These are phyloP conservation scores for Hyla sarda DNA, from an alignment of 2,113 vertebrate genomes.

Conservation along the genomic window DNA sequence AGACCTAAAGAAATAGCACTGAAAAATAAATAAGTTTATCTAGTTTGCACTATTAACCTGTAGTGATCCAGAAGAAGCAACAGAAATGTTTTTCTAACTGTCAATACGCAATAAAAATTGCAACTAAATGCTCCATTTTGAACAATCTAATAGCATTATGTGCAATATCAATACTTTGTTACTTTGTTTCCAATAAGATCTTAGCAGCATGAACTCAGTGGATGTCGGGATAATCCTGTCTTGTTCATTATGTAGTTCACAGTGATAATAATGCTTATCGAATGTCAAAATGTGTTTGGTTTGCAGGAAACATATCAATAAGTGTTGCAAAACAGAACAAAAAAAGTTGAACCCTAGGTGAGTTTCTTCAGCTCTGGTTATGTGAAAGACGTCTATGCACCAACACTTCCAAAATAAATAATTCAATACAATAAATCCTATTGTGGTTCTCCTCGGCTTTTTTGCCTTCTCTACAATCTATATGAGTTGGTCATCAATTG, in stretches of 20 bases:
- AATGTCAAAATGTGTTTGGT: not conserved
- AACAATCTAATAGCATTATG: not conserved
- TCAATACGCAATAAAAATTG: not conserved
- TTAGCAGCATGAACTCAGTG: not conserved
- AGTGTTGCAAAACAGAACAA: not conserved
- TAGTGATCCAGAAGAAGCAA: not conserved
- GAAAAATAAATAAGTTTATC: not conserved
- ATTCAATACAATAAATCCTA: constrained; percentile 12
- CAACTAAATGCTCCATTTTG: not conserved
- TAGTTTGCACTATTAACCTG: not conserved
- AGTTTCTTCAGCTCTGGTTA: not conserved
- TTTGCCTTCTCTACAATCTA: not conserved
- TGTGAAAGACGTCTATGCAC: constrained; percentile 11
- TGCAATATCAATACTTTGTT: not conserved
- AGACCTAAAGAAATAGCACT: not conserved
- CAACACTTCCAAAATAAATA: constrained; percentile 1
- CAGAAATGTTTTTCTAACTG: not conserved
- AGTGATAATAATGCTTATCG: not conserved
- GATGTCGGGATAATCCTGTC: not conserved
- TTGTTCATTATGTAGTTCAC: not conserved
- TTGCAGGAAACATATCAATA: not conserved
- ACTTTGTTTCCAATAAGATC: not conserved
- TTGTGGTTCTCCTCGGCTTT: not conserved
- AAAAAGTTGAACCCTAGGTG: not conserved
- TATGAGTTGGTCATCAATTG: constrained; percentile 17